Percentiles rank a stretch among this genome's conserved stretches.
These are phyloP conservation scores for Nyleta sp. DNA, from an alignment of 2,888 invertebrate species.

Conservation along the genomic window DNA sequence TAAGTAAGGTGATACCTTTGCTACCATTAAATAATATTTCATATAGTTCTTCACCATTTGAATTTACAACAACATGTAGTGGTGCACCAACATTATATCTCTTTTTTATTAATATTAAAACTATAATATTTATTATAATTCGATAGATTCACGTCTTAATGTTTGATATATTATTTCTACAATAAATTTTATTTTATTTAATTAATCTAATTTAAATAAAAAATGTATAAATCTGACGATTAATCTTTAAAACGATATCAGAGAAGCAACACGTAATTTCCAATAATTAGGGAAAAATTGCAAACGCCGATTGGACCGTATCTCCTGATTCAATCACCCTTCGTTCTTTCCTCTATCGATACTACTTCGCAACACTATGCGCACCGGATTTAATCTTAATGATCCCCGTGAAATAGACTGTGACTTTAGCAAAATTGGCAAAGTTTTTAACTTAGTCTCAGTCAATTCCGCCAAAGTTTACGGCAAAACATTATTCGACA, in stretches of 20 bases:
- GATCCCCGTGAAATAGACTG: slow-evolving; percentile 67
- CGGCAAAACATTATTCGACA: slow-evolving; percentile 49
- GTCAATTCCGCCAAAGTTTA: slow-evolving; percentile 55
- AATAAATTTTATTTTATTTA: too few species aligned
- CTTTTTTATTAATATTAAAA: too few species aligned
- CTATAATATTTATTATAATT: too few species aligned
- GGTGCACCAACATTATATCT: too few species aligned
- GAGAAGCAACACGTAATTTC: slow-evolving; percentile 26
- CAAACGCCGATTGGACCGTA: slow-evolving; percentile 67
- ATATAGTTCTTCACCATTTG: too few species aligned
- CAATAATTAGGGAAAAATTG: slow-evolving; percentile 35
- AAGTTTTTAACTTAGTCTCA: slow-evolving; percentile 61
- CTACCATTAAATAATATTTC: too few species aligned
- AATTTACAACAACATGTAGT: too few species aligned
- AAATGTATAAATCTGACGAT: too few species aligned
- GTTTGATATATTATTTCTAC: too few species aligned
- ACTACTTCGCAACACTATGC: slow-evolving; percentile 64
- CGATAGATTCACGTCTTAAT: too few species aligned
- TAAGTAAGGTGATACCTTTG: too few species aligned
- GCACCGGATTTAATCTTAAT: slow-evolving; percentile 67
- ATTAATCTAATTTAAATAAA: too few species aligned
- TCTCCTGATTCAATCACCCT: slow-evolving; percentile 69
- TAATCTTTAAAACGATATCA: slow-evolving; percentile 4
- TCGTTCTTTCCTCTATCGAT: slow-evolving; percentile 60
- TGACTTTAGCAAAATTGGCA: slow-evolving; percentile 60